Conservation (phyloP, 2,113 vertebrate genomes). For the Paraplagusia blochii region DNA sequence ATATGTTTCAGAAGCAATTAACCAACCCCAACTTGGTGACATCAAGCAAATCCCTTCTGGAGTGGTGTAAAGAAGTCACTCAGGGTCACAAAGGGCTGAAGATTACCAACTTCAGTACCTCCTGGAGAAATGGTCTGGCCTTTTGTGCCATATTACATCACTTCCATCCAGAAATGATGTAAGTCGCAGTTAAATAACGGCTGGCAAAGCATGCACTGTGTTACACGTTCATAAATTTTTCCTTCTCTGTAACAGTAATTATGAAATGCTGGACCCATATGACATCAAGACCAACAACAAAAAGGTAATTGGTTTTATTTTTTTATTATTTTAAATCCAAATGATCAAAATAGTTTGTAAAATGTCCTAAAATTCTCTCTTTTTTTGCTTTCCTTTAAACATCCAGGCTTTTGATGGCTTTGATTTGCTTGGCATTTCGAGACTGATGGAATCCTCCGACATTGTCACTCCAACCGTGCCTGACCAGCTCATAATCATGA, state of each 20-base stretch:
- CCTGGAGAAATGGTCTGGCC: constrained; percentile 87
- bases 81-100: constrained; percentile 77
- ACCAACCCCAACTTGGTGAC: constrained; percentile 61
- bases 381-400: not conserved
- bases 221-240: not conserved
- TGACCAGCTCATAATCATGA: constrained; percentile 89
- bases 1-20: constrained; percentile 16
- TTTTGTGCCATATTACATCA: constrained; percentile 89
- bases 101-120: constrained; percentile 87
- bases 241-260: constrained; percentile 70
- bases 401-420: constrained; percentile 85
- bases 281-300: constrained; percentile 89
- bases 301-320: constrained; percentile 65
- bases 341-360: fast-evolving
- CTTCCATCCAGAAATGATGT: constrained; percentile 86
- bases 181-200: constrained; percentile 37
- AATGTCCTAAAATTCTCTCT: too few relatives aligned
- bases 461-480: constrained; percentile 84
- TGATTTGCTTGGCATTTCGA: constrained; percentile 81
- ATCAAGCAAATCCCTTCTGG: constrained; percentile 81
- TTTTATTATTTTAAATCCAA: not conserved
- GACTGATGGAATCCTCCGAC: constrained; percentile 84
- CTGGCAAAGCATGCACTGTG: not conserved
- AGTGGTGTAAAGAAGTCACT: constrained; percentile 86
- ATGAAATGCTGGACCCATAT: constrained; percentile 77